Percentiles rank a stretch among this genome's conserved stretches.
Conservation (phyloP, 2,113 vertebrate species). For the Piprites chloris region DNA sequence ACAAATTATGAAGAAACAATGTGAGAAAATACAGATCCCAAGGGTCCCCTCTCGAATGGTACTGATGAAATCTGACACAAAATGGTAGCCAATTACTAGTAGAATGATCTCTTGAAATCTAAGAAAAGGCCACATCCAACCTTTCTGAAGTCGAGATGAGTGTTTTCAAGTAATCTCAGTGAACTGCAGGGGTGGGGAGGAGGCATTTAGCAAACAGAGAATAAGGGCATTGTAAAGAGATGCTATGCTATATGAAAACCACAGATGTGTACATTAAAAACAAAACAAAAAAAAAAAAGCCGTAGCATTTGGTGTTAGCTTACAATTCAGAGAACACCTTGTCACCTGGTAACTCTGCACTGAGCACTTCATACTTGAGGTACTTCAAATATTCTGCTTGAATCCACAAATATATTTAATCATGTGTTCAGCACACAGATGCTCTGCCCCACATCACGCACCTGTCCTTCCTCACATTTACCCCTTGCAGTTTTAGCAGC, state of each 20-base stretch:
- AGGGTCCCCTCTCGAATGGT: neutral
- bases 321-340: neutral
- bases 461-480: neutral
- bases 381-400: neutral
- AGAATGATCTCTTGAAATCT: neutral
- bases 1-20: neutral
- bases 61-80: neutral
- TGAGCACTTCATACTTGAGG: neutral
- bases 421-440: neutral
- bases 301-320: neutral
- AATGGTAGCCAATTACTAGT: neutral
- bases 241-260: neutral
- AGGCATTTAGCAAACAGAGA: neutral
- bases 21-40: neutral
- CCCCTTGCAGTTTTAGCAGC: neutral
- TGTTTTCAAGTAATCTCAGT: neutral
- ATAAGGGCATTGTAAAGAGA: neutral
- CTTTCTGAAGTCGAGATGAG: neutral
- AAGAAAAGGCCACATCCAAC: neutral
- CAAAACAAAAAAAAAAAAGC: no score
- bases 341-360: neutral
- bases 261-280: neutral
- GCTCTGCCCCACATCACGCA: neutral
- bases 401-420: neutral
- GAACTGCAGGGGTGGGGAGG: accelerated